A percentile compares a stretch with the other conserved stretches of the same genome.
phyloP scores from a whole-genome alignment of 2,113 vertebrate genomes.

The Zosterops pallidus region DNA sequence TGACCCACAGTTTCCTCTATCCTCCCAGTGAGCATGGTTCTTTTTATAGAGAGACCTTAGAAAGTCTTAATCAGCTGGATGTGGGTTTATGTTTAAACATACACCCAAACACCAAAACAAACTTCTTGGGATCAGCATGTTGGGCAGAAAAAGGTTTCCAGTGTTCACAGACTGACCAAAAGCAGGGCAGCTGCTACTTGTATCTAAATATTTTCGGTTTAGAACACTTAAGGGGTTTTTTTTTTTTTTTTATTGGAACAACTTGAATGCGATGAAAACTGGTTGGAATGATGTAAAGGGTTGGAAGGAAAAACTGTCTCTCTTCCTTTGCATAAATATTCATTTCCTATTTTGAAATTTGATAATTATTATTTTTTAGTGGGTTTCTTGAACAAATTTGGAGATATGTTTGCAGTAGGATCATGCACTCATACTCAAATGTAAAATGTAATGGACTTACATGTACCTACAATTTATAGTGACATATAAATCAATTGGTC shows the following conservation, averaged over 20 bases:
- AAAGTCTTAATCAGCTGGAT: slow-evolving; percentile 79
- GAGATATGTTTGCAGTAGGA: background rate
- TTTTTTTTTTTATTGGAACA: background rate
- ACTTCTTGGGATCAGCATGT: slow-evolving; percentile 37
- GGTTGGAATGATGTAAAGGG: background rate
- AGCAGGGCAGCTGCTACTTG: background rate
- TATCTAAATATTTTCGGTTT: slow-evolving; percentile 50
- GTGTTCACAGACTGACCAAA: slow-evolving; percentile 16
- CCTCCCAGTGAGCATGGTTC: slow-evolving; percentile 84
- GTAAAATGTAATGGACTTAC: background rate
- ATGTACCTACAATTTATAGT: background rate
- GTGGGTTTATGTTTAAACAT: slow-evolving; percentile 77
- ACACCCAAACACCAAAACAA: slow-evolving; percentile 61
- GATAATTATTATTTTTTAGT: background rate
- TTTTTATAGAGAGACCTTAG: slow-evolving; percentile 74
- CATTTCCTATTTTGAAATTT: background rate
- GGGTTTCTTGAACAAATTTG: background rate
- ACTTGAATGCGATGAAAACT: background rate
- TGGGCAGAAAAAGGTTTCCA: slow-evolving; percentile 31
- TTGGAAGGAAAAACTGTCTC: background rate
- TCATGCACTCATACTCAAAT: background rate
- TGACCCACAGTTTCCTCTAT: slow-evolving; percentile 84
- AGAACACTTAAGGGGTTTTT: background rate
- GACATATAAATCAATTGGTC: background rate
- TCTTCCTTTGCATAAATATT: background rate